Evolutionary conservation across 2,888 invertebrate species (phyloP), one percentile per base, ranked within the genome.

Genomic region (Ditula angustiorana): DNA sequence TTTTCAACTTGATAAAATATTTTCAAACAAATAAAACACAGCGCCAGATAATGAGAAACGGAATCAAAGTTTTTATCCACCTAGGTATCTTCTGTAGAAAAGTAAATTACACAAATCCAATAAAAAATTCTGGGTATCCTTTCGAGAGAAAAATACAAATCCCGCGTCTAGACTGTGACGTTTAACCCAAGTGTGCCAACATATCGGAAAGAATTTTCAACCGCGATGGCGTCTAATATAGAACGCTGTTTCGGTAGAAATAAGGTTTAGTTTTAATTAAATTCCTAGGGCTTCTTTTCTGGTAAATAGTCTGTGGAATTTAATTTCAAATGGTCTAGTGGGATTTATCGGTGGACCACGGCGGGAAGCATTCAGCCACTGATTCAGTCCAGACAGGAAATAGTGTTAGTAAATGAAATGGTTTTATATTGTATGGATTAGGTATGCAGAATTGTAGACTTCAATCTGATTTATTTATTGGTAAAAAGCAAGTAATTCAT

Each of bases 101-200:
- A 53, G 53, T 53, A 64, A 64, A 64, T 53, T 47, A 16, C 19
- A 47, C 8, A 47, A 52, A 57, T 1, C 46, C 30, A 35, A 53
- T 64, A 64, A 59, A 64, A 49, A 62, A 49, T 47, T 47, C 35
- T 13, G 2, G 35, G 41, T 33, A 57, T 35, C 21, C 23, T 35
- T 21, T 33, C 33, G 35, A 13, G 26, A 46, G 61, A 55, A 53
- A 55, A 50, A 37, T 11, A 49, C 35, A 58, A 64, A 59, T 58
- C 63, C 63, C 46, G 19, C 16, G 64, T 64, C 64, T 64, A 64
- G 64, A 64, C 64, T 53, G 46, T 47, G 59, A 52, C 53, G 56
- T 62, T 37, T 30, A 46, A 62, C 28, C 19, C 47, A 41, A 19
- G 57, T 16, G 19, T 24, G 35, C 49, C 62, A 61, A 46, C 33